A percentile compares a stretch with the other conserved stretches of the same genome.
phyloP scores from a whole-genome alignment of 2,888 invertebrate genomes.

The Acrobasis suavella region DNA sequence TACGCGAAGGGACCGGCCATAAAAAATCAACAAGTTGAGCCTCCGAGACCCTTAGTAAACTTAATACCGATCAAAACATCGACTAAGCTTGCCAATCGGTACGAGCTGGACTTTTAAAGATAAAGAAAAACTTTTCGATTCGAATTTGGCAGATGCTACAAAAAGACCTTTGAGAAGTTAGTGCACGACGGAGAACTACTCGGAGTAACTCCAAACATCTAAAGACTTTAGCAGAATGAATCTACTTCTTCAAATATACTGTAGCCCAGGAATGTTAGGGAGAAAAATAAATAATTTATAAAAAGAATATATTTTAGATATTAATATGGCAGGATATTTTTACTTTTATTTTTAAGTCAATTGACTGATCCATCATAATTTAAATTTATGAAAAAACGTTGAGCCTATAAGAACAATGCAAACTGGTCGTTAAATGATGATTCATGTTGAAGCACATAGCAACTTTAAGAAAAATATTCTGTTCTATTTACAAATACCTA shows the following conservation, averaged over 20 bases:
- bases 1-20: constrained; percentile 6
- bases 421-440: too few species aligned
- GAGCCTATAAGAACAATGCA: too few species aligned
- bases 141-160: constrained; percentile 65
- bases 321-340: too few species aligned
- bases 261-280: constrained; percentile 1
- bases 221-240: constrained; percentile 46
- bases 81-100: constrained; percentile 57
- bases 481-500: too few species aligned
- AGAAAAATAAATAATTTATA: too few species aligned
- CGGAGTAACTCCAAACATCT: constrained; percentile 45
- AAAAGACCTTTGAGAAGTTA: constrained; percentile 55
- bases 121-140: constrained; percentile 68
- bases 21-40: constrained; percentile 31
- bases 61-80: constrained; percentile 17
- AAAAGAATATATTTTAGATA: too few species aligned
- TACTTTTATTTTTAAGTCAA: too few species aligned
- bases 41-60: constrained; percentile 20
- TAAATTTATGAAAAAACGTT: too few species aligned
- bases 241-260: constrained; percentile 34
- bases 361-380: too few species aligned
- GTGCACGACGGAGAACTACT: constrained; percentile 46
- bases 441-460: too few species aligned
- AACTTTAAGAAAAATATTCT: too few species aligned
- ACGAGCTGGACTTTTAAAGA: constrained; percentile 58